These are phyloP conservation scores for Hoplostethus mediterraneus DNA, from an alignment of 2,797 vertebrate species.

Conservation along the genomic window DNA sequence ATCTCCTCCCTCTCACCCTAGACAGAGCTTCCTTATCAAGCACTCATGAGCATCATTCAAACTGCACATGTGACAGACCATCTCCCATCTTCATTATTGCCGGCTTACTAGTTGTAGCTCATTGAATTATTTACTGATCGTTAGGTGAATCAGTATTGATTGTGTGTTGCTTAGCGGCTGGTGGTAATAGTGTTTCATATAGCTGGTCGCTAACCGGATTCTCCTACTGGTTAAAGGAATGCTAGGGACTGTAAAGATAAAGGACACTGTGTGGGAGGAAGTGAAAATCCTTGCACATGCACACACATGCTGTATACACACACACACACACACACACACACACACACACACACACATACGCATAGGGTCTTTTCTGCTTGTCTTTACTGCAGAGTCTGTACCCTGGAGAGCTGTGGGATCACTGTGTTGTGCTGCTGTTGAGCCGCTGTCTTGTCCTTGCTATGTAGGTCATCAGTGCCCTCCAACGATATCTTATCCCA, in stretches of 20 bases:
- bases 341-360: slow-evolving; percentile 34
- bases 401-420: slow-evolving; percentile 74
- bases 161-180: slow-evolving; percentile 65
- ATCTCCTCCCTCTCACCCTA: slow-evolving; percentile 7
- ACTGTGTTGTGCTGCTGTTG: slow-evolving; percentile 62
- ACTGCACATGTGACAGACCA: slow-evolving; percentile 17
- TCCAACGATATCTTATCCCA: slow-evolving; percentile 76
- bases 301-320: neutral
- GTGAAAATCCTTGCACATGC: slow-evolving; percentile 32
- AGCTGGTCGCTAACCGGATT: slow-evolving; percentile 73
- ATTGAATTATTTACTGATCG: slow-evolving; percentile 87
- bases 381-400: slow-evolving; percentile 65
- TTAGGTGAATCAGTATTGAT: slow-evolving; percentile 83
- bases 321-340: slow-evolving; percentile 15
- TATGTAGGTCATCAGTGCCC: slow-evolving; percentile 81
- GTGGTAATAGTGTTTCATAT: slow-evolving; percentile 72
- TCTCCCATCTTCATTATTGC: slow-evolving; percentile 42
- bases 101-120: slow-evolving; percentile 53
- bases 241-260: slow-evolving; percentile 55
- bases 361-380: slow-evolving; percentile 28
- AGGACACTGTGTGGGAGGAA: slow-evolving; percentile 64
- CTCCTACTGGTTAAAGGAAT: slow-evolving; percentile 68
- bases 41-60: slow-evolving; percentile 18
- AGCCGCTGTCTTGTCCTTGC: slow-evolving; percentile 78
- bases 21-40: slow-evolving; percentile 21